Conservation (phyloP, 1,140 invertebrate species). For the Platyscapa corneri region DNA sequence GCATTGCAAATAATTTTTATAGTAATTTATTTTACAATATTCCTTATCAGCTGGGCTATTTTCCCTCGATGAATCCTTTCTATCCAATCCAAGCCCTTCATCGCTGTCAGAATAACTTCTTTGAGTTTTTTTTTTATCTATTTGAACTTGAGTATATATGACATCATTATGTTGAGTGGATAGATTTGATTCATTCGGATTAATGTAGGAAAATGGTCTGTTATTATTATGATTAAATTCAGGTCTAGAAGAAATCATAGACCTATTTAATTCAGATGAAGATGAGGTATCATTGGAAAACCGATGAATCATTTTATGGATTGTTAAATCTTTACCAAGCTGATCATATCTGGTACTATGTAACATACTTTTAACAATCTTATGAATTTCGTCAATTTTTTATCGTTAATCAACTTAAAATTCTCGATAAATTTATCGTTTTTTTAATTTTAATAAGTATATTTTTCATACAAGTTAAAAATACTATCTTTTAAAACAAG, state of each 20-base stretch:
- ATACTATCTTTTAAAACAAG: slow-evolving; percentile 57
- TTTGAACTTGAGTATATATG: slow-evolving; percentile 85
- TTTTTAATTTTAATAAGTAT: slow-evolving; percentile 38
- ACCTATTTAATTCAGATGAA: slow-evolving; percentile 77
- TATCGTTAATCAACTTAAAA: slow-evolving; percentile 20
- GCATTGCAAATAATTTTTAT: slow-evolving; percentile 62
- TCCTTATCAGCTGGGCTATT: slow-evolving; percentile 72
- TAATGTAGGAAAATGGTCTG: slow-evolving; percentile 84
- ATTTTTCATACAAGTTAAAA: slow-evolving; percentile 44
- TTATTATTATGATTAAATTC: slow-evolving; percentile 82
- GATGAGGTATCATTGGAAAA: slow-evolving; percentile 74
- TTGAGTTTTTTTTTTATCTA: slow-evolving; percentile 72
- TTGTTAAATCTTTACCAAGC: slow-evolving; percentile 64
- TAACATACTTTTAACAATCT: slow-evolving; percentile 62
- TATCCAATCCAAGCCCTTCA: slow-evolving; percentile 83
- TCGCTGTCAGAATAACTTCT: slow-evolving; percentile 81
- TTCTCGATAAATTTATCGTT: background rate
- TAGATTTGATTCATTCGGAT: slow-evolving; percentile 76
- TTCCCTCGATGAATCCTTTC: slow-evolving; percentile 72
- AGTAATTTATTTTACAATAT: slow-evolving; percentile 63
- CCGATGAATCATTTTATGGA: slow-evolving; percentile 71
- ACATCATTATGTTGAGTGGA: slow-evolving; percentile 69
- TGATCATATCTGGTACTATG: slow-evolving; percentile 69
- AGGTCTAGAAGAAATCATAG: slow-evolving; percentile 77
- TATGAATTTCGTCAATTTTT: slow-evolving; percentile 61